Evolutionary conservation across 2,113 vertebrate species (phyloP).

Genomic region (Macroglossus sobrinus): DNA sequence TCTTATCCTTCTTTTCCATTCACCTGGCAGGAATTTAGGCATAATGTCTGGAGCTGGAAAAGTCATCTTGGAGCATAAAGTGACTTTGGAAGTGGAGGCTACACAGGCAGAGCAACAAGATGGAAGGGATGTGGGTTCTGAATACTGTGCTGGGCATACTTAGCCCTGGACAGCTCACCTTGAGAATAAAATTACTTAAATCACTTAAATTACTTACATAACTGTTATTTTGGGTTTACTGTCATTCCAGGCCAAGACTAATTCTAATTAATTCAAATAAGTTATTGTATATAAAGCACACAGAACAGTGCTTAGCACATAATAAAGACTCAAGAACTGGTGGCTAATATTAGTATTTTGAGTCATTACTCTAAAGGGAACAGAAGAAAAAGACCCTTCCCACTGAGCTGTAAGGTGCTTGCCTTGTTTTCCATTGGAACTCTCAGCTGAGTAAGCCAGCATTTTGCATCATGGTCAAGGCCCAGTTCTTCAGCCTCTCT

Average conservation of each 20-base stretch:
- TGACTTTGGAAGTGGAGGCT: not conserved
- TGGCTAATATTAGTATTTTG: not conserved
- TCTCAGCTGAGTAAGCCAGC: not conserved
- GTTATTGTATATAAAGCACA: not conserved
- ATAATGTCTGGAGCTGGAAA: not conserved
- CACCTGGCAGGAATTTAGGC: not conserved
- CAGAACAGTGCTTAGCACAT: not conserved
- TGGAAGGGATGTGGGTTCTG: not conserved
- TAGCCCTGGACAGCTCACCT: not conserved
- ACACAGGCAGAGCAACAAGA: not conserved
- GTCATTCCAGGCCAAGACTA: not conserved
- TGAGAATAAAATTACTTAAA: not conserved
- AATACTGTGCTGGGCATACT: not conserved
- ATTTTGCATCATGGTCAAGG: not conserved
- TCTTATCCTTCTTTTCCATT: not conserved
- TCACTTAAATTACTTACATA: not conserved
- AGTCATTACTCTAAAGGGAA: not conserved
- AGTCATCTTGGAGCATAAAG: not conserved
- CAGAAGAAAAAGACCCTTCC: not conserved
- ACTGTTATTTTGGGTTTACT: not conserved
- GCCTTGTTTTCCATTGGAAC: not conserved
- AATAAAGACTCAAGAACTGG: not conserved
- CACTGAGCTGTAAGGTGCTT: not conserved
- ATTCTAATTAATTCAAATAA: conserved; percentile 13
- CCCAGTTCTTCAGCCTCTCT: not conserved